Conservation (phyloP, 2,888 invertebrate genomes). For the Allophyes oxyacanthae region DNA sequence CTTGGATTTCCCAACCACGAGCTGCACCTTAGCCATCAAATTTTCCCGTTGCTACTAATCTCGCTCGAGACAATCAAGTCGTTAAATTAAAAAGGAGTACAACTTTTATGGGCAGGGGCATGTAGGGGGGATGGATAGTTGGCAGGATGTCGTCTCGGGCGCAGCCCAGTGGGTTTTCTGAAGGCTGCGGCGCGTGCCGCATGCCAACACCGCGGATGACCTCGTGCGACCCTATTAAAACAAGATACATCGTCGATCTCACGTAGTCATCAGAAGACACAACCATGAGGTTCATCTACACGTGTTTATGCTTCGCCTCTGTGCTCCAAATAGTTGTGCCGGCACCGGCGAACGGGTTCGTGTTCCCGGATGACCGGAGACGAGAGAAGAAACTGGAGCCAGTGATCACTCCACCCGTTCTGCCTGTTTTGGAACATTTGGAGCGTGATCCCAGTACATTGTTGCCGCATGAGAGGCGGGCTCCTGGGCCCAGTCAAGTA, state of each 20-base stretch:
- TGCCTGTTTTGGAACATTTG: constrained; percentile 85
- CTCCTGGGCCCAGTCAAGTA: constrained; percentile 54
- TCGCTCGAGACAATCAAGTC: constrained; percentile 73
- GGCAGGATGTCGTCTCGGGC: constrained; percentile 81
- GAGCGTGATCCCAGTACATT: constrained; percentile 86
- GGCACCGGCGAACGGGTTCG: constrained; percentile 78
- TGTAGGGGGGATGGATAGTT: constrained; percentile 75
- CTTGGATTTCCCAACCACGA: constrained; percentile 79
- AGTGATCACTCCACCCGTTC: constrained; percentile 84
- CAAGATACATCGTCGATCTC: constrained; percentile 77
- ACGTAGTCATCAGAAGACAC: constrained; percentile 77
- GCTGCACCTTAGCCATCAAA: constrained; percentile 58
- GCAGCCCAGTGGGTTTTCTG: constrained; percentile 87
- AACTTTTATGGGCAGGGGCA: constrained; percentile 58
- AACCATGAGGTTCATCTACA: constrained; percentile 82
- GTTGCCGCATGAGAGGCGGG: constrained; percentile 71
- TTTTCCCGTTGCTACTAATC: constrained; percentile 67
- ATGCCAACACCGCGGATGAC: constrained; percentile 84
- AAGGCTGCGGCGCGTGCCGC: constrained; percentile 89
- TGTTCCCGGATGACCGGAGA: constrained; percentile 80
- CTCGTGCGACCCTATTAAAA: constrained; percentile 88
- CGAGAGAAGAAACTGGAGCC: constrained; percentile 79
- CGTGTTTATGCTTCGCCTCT: constrained; percentile 69
- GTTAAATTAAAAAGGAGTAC: constrained; percentile 75
- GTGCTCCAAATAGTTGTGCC: constrained; percentile 62